Percentiles rank a stretch among this genome's conserved stretches.
phyloP scores from a whole-genome alignment of 2,113 vertebrate genomes.

The Amphiprion percula region DNA sequence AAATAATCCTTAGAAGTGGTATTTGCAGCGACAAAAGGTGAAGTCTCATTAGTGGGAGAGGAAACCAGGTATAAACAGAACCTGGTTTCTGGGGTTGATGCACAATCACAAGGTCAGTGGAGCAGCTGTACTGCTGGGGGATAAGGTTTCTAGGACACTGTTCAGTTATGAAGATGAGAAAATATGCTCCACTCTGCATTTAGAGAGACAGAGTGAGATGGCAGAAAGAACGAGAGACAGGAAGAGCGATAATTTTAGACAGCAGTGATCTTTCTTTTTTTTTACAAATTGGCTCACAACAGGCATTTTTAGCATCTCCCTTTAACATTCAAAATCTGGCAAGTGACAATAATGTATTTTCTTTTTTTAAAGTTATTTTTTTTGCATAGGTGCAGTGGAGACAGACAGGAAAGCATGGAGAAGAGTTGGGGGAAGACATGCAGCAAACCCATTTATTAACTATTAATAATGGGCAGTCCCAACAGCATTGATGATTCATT shows the following conservation, averaged over 20 bases:
- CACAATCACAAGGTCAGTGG: slow-evolving; percentile 61
- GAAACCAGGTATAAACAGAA: slow-evolving; percentile 49
- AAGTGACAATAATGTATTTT: background rate
- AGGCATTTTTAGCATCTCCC: background rate
- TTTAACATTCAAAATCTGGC: background rate
- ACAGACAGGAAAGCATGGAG: no score
- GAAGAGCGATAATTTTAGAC: background rate
- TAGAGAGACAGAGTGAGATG: slow-evolving; percentile 5
- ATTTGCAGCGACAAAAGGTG: slow-evolving; percentile 25
- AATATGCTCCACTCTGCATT: background rate
- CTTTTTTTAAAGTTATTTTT: no score
- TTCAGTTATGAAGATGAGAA: slow-evolving; percentile 36
- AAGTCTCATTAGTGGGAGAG: slow-evolving; percentile 38
- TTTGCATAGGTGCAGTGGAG: no score
- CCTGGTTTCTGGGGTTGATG: slow-evolving; percentile 48
- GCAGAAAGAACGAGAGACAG: background rate
- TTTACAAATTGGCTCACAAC: slow-evolving; percentile 1
- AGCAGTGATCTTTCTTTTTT: background rate
- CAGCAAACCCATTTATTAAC: no score
- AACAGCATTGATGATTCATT: background rate
- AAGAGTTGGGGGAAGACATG: no score
- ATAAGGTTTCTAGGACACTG: slow-evolving; percentile 54
- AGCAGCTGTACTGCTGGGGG: slow-evolving; percentile 37
- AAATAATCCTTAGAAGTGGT: background rate
- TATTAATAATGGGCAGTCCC: background rate